phyloP scores from a whole-genome alignment of 2,113 vertebrate species.

The Cyanocitta stelleri region DNA sequence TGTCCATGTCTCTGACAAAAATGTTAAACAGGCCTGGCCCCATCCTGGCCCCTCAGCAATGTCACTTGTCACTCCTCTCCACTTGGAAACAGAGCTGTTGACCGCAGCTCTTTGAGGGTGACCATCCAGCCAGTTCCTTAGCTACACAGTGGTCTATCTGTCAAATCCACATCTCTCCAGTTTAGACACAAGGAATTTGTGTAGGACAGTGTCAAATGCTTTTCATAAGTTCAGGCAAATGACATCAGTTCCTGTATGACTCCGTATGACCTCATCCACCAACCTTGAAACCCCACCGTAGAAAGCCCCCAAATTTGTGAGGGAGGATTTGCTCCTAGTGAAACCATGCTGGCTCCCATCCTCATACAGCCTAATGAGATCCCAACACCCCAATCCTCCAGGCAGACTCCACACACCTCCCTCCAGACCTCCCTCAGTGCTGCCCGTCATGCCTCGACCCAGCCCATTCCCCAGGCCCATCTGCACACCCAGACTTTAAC shows the following conservation, averaged over 20 bases:
- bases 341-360: neutral
- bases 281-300: accelerated
- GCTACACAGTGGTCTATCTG: accelerated
- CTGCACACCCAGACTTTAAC: neutral
- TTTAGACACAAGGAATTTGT: neutral
- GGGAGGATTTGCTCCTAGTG: neutral
- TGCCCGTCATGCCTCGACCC: neutral
- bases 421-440: no score
- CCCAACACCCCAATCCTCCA: no score
- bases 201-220: neutral
- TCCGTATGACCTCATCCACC: neutral
- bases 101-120: no score
- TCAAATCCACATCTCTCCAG: neutral
- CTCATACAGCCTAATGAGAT: accelerated
- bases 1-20: neutral
- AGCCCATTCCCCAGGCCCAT: neutral
- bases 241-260: neutral
- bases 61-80: accelerated
- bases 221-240: neutral
- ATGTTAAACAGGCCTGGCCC: neutral
- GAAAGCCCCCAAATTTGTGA: neutral
- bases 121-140: neutral
- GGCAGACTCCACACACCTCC: no score
- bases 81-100: neutral
- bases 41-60: no score